These are phyloP conservation scores for Coranthus polyacanthus DNA, from an alignment of 2,797 vertebrate species.

Conservation along the genomic window DNA sequence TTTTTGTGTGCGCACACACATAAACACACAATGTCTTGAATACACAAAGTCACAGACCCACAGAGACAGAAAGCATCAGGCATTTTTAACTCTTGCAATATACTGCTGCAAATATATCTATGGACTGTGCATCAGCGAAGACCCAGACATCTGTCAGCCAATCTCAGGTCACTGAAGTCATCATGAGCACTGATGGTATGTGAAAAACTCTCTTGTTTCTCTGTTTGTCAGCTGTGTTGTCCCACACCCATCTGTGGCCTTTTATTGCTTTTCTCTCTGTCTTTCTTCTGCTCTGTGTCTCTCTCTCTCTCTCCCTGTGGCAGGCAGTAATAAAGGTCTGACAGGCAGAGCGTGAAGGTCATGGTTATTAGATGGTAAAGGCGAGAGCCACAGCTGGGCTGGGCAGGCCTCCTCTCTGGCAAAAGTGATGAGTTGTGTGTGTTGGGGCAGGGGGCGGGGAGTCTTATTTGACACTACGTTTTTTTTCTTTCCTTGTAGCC, in stretches of 20 bases:
- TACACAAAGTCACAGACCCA: conserved; percentile 37
- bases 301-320: conserved; percentile 56
- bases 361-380: conserved; percentile 82
- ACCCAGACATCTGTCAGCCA: conserved; percentile 56
- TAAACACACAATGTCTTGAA: conserved; percentile 12
- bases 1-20: conserved; percentile 13
- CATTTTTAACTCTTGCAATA: conserved; percentile 20
- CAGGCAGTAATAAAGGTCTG: conserved; percentile 81
- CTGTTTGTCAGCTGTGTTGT: conserved; percentile 73
- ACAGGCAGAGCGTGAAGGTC: conserved; percentile 83
- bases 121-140: conserved; percentile 28
- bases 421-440: conserved; percentile 77
- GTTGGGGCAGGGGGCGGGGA: conserved; percentile 11
- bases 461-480: conserved; percentile 55
- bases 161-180: conserved; percentile 65
- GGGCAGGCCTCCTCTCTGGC: conserved; percentile 69
- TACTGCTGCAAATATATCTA: conserved; percentile 22
- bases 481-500: conserved; percentile 56
- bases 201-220: conserved; percentile 73
- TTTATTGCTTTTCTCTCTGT: conserved; percentile 71
- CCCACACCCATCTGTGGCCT: conserved; percentile 75
- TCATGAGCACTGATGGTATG: conserved; percentile 65
- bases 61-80: conserved; percentile 19
- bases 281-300: conserved; percentile 41
- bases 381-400: conserved; percentile 82